Percentiles rank a stretch among this genome's conserved stretches.
Conservation (phyloP, 2,888 invertebrate species). For the Cheilosia soror region DNA sequence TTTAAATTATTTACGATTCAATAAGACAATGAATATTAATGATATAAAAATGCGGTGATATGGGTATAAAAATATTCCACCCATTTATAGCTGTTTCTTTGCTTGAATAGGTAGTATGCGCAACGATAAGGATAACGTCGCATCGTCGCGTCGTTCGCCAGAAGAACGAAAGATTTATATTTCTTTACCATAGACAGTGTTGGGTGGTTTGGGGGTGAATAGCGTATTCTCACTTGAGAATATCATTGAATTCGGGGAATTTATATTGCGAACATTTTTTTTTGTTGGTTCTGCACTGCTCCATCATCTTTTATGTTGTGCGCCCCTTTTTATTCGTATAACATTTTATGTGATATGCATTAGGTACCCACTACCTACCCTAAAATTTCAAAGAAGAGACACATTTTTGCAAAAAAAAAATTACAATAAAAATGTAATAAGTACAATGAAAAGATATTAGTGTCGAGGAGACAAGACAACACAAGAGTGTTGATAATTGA, state of each 20-base stretch:
- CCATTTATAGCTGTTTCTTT: conserved; percentile 10
- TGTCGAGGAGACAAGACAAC: background rate
- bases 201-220: background rate
- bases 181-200: background rate
- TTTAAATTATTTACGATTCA: conserved; percentile 63
- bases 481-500: conserved; percentile 13
- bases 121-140: conserved; percentile 30
- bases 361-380: background rate
- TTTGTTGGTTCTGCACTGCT: conserved; percentile 15
- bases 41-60: conserved; percentile 27
- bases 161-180: conserved; percentile 34
- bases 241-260: conserved; percentile 45
- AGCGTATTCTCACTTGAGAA: background rate
- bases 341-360: conserved; percentile 29
- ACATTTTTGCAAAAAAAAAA: background rate
- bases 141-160: background rate
- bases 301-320: conserved; percentile 9
- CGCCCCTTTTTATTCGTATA: background rate
- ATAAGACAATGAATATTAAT: conserved; percentile 63
- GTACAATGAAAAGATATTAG: conserved; percentile 31
- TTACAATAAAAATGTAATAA: conserved; percentile 32
- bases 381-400: background rate
- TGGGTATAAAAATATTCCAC: conserved; percentile 8
- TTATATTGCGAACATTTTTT: conserved; percentile 40
- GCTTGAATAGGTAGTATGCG: conserved; percentile 27